phyloP scores from a whole-genome alignment of 2,797 vertebrate genomes.

The Macroramphosus scolopax region DNA sequence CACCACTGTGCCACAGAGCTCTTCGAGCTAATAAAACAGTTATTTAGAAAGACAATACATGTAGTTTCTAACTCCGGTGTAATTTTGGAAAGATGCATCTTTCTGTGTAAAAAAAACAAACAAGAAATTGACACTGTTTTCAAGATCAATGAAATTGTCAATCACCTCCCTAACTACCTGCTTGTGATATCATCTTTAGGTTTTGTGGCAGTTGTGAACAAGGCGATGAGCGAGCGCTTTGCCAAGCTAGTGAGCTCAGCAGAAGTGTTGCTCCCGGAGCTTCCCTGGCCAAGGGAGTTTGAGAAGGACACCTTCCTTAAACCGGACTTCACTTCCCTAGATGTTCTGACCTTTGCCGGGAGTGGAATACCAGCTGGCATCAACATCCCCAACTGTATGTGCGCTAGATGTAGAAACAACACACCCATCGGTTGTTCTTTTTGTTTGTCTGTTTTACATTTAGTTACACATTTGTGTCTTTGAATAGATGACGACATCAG shows the following conservation, averaged over 20 bases:
- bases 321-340: conserved; percentile 92
- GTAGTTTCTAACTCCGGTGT: too few relatives aligned
- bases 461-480: conserved; percentile 3
- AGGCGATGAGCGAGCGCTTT: conserved; percentile 91
- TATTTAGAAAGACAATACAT: too few relatives aligned
- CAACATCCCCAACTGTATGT: conserved; percentile 93
- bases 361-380: conserved; percentile 93
- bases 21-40: too few relatives aligned
- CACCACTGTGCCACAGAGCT: too few relatives aligned
- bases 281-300: conserved; percentile 87
- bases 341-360: conserved; percentile 90
- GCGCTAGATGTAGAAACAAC: fast-evolving
- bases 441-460: neutral
- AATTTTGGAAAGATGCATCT: too few relatives aligned
- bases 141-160: too few relatives aligned
- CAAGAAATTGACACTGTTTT: too few relatives aligned
- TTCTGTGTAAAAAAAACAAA: too few relatives aligned
- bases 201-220: conserved; percentile 92
- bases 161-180: too few relatives aligned
- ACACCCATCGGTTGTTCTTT: neutral
- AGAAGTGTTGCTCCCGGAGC: conserved; percentile 83
- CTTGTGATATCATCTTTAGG: too few relatives aligned
- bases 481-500: conserved; percentile 87
- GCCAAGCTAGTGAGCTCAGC: conserved; percentile 84
- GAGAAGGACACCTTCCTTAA: conserved; percentile 91